phyloP scores from a whole-genome alignment of 64 coral and sea anemone genomes.

The Acropora tenuis region DNA sequence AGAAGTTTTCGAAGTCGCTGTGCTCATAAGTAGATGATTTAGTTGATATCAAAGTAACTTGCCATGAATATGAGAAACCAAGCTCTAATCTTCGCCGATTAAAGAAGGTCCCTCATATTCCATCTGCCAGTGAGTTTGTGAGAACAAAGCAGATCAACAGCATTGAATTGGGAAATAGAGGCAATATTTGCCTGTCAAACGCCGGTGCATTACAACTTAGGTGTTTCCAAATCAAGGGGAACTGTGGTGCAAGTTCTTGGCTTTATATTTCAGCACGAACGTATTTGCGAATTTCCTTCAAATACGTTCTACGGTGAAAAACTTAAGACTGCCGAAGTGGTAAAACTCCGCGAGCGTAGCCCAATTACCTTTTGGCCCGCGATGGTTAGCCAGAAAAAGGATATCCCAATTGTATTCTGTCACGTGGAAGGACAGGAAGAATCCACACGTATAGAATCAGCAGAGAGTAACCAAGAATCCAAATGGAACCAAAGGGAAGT shows the following conservation, averaged over 20 bases:
- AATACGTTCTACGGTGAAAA: constrained; percentile 61
- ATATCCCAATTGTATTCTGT: constrained; percentile 68
- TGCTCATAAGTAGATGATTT: too few species aligned
- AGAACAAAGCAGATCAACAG: too few species aligned
- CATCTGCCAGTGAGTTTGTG: too few species aligned
- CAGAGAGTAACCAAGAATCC: constrained; percentile 78
- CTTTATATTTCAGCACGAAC: constrained; percentile 38
- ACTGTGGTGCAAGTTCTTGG: background rate
- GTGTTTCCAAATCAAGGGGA: background rate
- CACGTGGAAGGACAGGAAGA: constrained; percentile 85
- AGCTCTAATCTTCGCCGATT: background rate
- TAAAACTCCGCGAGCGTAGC: constrained; percentile 27
- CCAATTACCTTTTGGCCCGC: constrained; percentile 80
- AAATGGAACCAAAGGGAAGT: constrained; percentile 86
- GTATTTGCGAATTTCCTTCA: constrained; percentile 84
- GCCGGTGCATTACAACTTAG: background rate
- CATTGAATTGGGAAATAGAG: too few species aligned
- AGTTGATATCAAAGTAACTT: too few species aligned
- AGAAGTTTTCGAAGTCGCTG: too few species aligned
- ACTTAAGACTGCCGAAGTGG: constrained; percentile 49
- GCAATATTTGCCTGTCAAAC: background rate
- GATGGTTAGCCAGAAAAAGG: background rate
- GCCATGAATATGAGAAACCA: background rate
- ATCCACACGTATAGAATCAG: constrained; percentile 63
- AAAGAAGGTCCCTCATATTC: too few species aligned